phyloP scores from a whole-genome alignment of 2,888 invertebrate species.

The Autographa pulchrina region DNA sequence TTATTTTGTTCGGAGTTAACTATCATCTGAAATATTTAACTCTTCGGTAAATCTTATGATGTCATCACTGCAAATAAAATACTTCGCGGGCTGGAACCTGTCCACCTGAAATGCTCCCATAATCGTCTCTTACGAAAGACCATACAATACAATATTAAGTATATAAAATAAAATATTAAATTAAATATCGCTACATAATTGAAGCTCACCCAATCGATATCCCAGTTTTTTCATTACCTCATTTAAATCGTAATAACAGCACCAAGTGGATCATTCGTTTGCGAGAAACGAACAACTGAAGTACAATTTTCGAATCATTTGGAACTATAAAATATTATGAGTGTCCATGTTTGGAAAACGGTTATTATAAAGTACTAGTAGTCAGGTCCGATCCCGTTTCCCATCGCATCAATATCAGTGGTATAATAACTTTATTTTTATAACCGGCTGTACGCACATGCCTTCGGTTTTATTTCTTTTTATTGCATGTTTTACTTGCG shows the following conservation, averaged over 20 bases:
- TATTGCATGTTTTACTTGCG: conserved; percentile 63
- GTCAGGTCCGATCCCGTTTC: conserved; percentile 50
- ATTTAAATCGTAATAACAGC: conserved; percentile 1
- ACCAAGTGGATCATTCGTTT: background rate
- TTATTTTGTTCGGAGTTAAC: background rate
- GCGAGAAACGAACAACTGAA: background rate
- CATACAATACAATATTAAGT: background rate
- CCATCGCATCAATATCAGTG: conserved; percentile 56
- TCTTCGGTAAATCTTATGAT: background rate
- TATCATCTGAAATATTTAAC: background rate
- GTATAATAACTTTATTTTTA: conserved; percentile 72
- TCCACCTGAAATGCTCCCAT: background rate
- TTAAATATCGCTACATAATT: conserved; percentile 4
- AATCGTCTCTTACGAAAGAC: background rate
- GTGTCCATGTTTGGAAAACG: conserved; percentile 35
- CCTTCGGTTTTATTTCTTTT: conserved; percentile 57
- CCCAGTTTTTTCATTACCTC: background rate
- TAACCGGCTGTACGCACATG: conserved; percentile 66
- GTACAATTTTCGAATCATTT: conserved; percentile 33
- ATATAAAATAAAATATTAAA: background rate
- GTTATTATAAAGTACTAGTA: conserved; percentile 39
- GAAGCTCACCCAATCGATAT: conserved; percentile 1
- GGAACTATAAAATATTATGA: conserved; percentile 32
- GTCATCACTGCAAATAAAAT: background rate
- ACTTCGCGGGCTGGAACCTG: background rate